Evolutionary conservation across 2,797 vertebrate genomes (phyloP).

Genomic region (Pagetopsis macropterus): DNA sequence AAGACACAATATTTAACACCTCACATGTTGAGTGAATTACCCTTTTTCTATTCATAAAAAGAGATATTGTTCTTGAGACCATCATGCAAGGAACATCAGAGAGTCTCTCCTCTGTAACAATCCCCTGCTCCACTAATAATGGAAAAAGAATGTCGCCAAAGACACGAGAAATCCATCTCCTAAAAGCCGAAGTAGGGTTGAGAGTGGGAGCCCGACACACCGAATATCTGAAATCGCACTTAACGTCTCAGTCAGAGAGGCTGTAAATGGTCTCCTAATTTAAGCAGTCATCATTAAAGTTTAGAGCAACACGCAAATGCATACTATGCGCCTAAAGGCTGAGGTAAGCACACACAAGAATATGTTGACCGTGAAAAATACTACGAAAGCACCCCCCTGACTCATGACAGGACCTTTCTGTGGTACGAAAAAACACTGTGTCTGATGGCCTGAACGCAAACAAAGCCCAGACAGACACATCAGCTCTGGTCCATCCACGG

Average conservation of each 20-base stretch:
- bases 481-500: slow-evolving; percentile 44
- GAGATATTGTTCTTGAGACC: slow-evolving; percentile 14
- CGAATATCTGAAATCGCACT: slow-evolving; percentile 58
- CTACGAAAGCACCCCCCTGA: slow-evolving; percentile 57
- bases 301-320: slow-evolving; percentile 34
- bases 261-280: slow-evolving; percentile 70
- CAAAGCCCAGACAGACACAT: slow-evolving; percentile 58
- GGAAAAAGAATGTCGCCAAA: slow-evolving; percentile 56
- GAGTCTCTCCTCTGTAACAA: slow-evolving; percentile 32
- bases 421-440: slow-evolving; percentile 38
- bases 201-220: slow-evolving; percentile 31
- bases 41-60: slow-evolving; percentile 49
- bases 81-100: slow-evolving; percentile 29
- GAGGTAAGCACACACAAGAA: slow-evolving; percentile 14
- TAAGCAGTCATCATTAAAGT: slow-evolving; percentile 70
- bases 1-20: slow-evolving; percentile 3
- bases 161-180: slow-evolving; percentile 73
- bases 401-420: slow-evolving; percentile 67
- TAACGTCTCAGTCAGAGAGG: slow-evolving; percentile 53
- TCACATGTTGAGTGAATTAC: slow-evolving; percentile 15
- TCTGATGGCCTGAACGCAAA: slow-evolving; percentile 35
- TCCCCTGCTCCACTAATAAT: slow-evolving; percentile 58
- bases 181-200: slow-evolving; percentile 58
- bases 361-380: slow-evolving; percentile 55
- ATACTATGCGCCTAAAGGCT: slow-evolving; percentile 20